Percentiles rank a stretch among this genome's conserved stretches.
Conservation (phyloP, 53 echinoderm and acorn worm genomes). For the Holothuria scabra region DNA sequence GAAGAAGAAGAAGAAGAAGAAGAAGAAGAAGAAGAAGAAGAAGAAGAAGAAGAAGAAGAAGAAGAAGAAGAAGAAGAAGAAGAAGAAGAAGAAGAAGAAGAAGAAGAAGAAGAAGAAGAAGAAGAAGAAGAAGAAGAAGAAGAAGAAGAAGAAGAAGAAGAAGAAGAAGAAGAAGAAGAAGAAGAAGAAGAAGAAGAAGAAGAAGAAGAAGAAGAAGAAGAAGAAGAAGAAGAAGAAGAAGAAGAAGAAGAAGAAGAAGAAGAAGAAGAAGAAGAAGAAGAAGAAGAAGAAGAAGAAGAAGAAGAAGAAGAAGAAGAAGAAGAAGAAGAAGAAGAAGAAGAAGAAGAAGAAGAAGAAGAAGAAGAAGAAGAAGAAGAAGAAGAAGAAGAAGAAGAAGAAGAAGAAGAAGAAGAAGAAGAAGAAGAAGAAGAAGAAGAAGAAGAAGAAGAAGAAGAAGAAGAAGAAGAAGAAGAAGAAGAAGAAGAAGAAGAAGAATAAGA, state of each 20-base stretch:
- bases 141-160: slow-evolving; percentile 12
- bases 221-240: slow-evolving; percentile 53
- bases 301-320: slow-evolving; percentile 54
- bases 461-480: not conserved
- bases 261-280: slow-evolving; percentile 54
- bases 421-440: not conserved
- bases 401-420: not conserved
- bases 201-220: slow-evolving; percentile 54
- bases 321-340: slow-evolving; percentile 34
- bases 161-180: slow-evolving; percentile 8
- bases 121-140: slow-evolving; percentile 12
- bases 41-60: slow-evolving; percentile 12
- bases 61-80: slow-evolving; percentile 12
- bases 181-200: slow-evolving; percentile 41
- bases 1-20: slow-evolving; percentile 8
- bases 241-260: slow-evolving; percentile 54
- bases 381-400: not conserved
- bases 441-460: not conserved
- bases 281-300: slow-evolving; percentile 53
- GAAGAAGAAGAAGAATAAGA: too few relatives aligned
- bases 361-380: not conserved
- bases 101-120: slow-evolving; percentile 12
- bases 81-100: slow-evolving; percentile 12
- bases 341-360: slow-evolving; percentile 15
- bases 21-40: slow-evolving; percentile 12